phyloP scores from a whole-genome alignment of 2,888 invertebrate species.

The Scelioninae gen. 2 region DNA sequence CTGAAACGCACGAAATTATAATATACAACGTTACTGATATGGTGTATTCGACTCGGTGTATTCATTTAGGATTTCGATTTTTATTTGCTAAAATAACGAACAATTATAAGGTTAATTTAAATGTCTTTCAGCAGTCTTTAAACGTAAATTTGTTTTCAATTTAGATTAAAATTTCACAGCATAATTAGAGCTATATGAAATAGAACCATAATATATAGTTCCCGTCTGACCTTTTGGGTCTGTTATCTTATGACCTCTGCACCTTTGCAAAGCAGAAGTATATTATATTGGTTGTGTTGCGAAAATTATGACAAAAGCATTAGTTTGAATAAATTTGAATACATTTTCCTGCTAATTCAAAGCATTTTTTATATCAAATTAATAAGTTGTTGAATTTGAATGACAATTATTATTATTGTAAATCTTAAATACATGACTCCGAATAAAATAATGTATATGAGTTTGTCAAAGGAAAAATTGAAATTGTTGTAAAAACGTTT shows the following conservation, averaged over 20 bases:
- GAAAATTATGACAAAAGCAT: neutral
- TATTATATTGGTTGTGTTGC: constrained; percentile 10
- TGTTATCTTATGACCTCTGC: constrained; percentile 27
- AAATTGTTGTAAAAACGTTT: too few relatives aligned
- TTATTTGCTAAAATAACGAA: neutral
- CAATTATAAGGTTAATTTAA: constrained; percentile 4
- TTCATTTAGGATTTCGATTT: too few relatives aligned
- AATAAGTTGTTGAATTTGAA: too few relatives aligned
- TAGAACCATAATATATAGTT: constrained; percentile 25
- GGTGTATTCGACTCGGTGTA: too few relatives aligned
- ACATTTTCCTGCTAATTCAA: too few relatives aligned
- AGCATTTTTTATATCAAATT: too few relatives aligned
- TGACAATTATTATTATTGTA: neutral
- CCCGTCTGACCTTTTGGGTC: constrained; percentile 17
- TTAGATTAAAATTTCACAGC: constrained; percentile 9
- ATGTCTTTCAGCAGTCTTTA: neutral
- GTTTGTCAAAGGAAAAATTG: too few relatives aligned
- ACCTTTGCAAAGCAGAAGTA: constrained; percentile 14
- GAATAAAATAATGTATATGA: too few relatives aligned
- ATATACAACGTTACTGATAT: too few relatives aligned
- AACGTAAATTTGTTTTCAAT: constrained; percentile 13
- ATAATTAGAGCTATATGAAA: constrained; percentile 17
- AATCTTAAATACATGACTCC: neutral
- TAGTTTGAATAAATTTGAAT: constrained; percentile 1
- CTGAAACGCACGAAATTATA: too few relatives aligned